phyloP scores from a whole-genome alignment of 2,113 vertebrate genomes.

The Lanius collurio region DNA sequence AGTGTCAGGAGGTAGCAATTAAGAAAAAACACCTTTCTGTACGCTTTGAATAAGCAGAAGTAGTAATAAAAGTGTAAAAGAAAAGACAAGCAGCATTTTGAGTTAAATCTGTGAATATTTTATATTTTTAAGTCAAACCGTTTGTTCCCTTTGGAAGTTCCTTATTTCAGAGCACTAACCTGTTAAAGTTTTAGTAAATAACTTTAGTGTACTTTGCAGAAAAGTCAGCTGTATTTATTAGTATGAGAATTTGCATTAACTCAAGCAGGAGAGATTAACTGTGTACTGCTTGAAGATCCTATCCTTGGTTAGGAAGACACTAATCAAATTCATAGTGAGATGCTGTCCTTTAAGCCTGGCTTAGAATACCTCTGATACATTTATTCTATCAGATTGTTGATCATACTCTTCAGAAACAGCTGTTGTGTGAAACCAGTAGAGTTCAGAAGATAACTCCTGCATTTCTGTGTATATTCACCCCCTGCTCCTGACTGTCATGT shows the following conservation, averaged over 20 bases:
- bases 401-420: neutral
- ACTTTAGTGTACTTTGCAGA: neutral
- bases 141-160: neutral
- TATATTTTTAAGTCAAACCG: neutral
- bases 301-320: neutral
- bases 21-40: neutral
- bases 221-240: neutral
- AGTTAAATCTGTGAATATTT: neutral
- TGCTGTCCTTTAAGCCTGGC: neutral
- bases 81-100: neutral
- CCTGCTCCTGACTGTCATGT: neutral
- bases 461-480: accelerated
- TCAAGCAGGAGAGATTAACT: neutral
- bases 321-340: neutral
- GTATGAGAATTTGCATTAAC: neutral
- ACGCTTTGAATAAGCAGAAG: neutral
- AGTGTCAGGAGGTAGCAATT: neutral
- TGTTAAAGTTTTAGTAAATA: neutral
- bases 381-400: neutral
- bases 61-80: neutral
- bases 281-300: neutral
- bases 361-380: neutral
- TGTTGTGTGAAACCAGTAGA: accelerated
- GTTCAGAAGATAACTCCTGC: neutral
- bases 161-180: neutral